Conservation (phyloP, 2,113 vertebrate species). For the Apus apus region DNA sequence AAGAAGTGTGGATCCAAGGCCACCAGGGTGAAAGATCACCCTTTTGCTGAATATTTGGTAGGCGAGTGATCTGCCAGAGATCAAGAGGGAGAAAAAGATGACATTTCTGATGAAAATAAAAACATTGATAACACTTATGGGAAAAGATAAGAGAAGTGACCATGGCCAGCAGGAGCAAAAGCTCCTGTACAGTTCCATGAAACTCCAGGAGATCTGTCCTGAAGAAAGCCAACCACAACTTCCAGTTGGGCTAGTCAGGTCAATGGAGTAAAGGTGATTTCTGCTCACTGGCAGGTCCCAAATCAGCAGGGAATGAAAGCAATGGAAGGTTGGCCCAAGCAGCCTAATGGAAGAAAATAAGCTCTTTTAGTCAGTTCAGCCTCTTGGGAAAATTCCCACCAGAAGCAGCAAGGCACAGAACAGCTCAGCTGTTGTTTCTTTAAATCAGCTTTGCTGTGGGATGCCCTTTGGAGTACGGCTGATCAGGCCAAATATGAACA, state of each 20-base stretch:
- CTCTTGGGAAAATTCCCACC: background rate
- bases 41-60: background rate
- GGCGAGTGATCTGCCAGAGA: background rate
- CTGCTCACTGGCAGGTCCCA: background rate
- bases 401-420: background rate
- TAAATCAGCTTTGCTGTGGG: background rate
- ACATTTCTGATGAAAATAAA: conserved; percentile 16
- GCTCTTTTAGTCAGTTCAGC: background rate
- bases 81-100: background rate
- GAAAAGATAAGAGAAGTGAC: background rate
- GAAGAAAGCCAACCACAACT: background rate
- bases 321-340: background rate
- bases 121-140: conserved; percentile 29
- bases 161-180: background rate
- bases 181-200: background rate
- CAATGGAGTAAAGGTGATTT: background rate
- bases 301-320: background rate
- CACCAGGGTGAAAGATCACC: background rate
- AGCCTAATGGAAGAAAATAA: background rate
- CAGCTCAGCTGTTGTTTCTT: background rate
- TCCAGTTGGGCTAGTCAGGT: background rate
- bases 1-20: background rate
- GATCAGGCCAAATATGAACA: background rate
- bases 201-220: background rate
- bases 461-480: background rate